Conservation (phyloP, 2,797 vertebrate genomes). For the Cossypha caffra region DNA sequence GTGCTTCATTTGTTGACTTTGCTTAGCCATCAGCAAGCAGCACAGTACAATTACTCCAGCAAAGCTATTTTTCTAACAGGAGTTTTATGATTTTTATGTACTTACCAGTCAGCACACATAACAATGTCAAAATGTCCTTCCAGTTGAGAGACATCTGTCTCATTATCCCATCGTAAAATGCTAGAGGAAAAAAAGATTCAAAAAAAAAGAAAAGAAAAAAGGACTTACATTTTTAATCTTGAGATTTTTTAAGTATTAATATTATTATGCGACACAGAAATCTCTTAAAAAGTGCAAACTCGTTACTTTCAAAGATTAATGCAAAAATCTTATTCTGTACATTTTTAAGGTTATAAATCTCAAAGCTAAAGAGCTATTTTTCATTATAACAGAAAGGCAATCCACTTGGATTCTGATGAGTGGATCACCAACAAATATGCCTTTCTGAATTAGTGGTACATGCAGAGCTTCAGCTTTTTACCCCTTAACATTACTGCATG, state of each 20-base stretch:
- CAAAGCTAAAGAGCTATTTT: constrained; percentile 25
- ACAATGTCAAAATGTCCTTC: constrained; percentile 97
- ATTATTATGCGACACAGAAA: constrained; percentile 59
- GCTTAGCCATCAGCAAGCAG: constrained; percentile 84
- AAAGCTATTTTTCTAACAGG: constrained; percentile 79
- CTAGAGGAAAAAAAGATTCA: constrained; percentile 80
- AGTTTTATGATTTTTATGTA: constrained; percentile 84
- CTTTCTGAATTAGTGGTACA: neutral
- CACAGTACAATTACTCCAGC: constrained; percentile 80
- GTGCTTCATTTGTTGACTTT: constrained; percentile 87
- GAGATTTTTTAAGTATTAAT: constrained; percentile 72
- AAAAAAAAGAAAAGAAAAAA: constrained; percentile 67
- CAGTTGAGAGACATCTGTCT: constrained; percentile 90
- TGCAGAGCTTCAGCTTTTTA: neutral
- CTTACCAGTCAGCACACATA: constrained; percentile 99
- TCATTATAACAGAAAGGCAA: constrained; percentile 4
- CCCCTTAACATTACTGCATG: neutral
- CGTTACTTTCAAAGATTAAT: constrained; percentile 54
- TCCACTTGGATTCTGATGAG: constrained; percentile 10
- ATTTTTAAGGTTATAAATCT: constrained; percentile 50
- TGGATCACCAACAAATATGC: neutral
- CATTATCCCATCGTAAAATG: constrained; percentile 97
- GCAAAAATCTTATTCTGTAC: constrained; percentile 29
- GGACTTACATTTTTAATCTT: constrained; percentile 72
- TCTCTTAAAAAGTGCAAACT: constrained; percentile 62